Evolutionary conservation across 2,888 invertebrate genomes (phyloP).

Genomic region (Fabriciana adippe): DNA sequence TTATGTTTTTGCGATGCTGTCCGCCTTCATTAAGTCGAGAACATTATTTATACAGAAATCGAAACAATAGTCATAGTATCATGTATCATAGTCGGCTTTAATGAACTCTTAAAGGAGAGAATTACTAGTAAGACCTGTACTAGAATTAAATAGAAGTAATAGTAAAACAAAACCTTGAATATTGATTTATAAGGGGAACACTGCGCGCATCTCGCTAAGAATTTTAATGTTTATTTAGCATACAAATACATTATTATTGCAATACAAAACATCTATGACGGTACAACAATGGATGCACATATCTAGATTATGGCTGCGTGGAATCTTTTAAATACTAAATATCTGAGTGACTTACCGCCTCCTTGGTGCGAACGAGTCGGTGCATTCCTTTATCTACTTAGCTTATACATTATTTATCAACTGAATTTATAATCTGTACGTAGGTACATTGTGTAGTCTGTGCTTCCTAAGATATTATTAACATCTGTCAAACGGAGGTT

Average conservation of each 20-base stretch:
- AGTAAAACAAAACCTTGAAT: slow-evolving; percentile 52
- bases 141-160: slow-evolving; percentile 33
- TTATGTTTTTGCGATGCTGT: slow-evolving; percentile 14
- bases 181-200: slow-evolving; percentile 58
- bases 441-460: neutral
- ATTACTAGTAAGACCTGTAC: slow-evolving; percentile 39
- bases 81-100: slow-evolving; percentile 36
- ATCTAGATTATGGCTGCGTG: slow-evolving; percentile 60
- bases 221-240: slow-evolving; percentile 72
- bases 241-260: slow-evolving; percentile 72
- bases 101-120: slow-evolving; percentile 37
- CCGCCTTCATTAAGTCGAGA: slow-evolving; percentile 9
- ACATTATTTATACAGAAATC: slow-evolving; percentile 27
- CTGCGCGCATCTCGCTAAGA: slow-evolving; percentile 49
- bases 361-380: slow-evolving; percentile 25
- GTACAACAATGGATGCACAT: slow-evolving; percentile 53
- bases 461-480: no score
- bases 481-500: no score
- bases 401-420: slow-evolving; percentile 31
- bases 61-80: slow-evolving; percentile 34
- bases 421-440: slow-evolving; percentile 1
- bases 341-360: slow-evolving; percentile 29
- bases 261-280: slow-evolving; percentile 47
- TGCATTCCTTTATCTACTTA: slow-evolving; percentile 12
- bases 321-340: slow-evolving; percentile 45